Evolutionary conservation across 2,113 vertebrate genomes (phyloP).

Genomic region (Gila orcuttii): DNA sequence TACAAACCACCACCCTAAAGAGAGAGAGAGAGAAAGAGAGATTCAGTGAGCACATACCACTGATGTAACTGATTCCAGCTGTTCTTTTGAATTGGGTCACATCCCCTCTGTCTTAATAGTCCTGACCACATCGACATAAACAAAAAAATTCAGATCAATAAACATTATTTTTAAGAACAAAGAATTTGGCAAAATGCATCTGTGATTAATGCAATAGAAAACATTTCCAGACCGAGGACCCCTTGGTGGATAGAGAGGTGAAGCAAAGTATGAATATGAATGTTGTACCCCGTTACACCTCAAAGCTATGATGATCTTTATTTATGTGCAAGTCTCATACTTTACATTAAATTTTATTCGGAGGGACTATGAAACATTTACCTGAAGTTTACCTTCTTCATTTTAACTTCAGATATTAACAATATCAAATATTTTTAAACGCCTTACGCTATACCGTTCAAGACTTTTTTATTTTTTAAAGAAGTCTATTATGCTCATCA

Average conservation of each 20-base stretch:
- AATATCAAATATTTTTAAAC: not conserved
- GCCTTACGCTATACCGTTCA: no score
- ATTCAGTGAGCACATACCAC: constrained; percentile 24
- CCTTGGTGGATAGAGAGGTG: not conserved
- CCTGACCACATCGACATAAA: not conserved
- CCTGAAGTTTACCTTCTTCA: not conserved
- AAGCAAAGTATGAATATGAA: not conserved
- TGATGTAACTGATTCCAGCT: constrained; percentile 41
- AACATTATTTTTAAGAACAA: not conserved
- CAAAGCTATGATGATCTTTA: not conserved
- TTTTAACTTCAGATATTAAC: not conserved
- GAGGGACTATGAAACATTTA: not conserved
- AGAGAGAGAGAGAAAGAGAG: constrained; percentile 5
- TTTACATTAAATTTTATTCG: not conserved
- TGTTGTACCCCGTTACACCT: not conserved
- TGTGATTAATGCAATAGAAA: not conserved
- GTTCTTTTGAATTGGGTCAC: constrained; percentile 37
- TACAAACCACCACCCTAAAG: constrained; percentile 96
- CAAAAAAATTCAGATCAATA: not conserved
- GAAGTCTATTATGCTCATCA: not conserved
- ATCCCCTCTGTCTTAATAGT: not conserved
- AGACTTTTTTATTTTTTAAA: not conserved
- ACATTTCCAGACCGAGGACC: not conserved
- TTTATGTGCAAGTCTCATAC: not conserved
- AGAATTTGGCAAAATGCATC: not conserved